phyloP scores from a whole-genome alignment of 2,113 vertebrate species.

The Varanus salvator region DNA sequence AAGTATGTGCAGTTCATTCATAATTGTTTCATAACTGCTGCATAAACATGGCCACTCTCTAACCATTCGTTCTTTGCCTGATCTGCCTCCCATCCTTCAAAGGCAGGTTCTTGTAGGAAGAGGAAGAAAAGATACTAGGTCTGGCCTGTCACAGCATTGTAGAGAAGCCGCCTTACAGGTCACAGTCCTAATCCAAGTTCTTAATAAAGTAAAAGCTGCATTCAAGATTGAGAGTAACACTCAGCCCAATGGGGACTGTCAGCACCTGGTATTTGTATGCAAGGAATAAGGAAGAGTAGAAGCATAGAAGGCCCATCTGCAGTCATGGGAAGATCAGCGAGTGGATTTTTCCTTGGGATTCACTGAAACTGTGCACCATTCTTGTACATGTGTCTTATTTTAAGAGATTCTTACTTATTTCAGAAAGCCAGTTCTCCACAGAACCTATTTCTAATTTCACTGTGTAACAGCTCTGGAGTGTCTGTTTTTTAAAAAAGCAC shows the following conservation, averaged over 20 bases:
- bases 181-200: not conserved
- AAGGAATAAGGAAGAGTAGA: not conserved
- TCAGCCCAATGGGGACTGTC: not conserved
- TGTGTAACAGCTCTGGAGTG: not conserved
- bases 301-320: too few species aligned
- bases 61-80: too few species aligned
- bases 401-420: not conserved
- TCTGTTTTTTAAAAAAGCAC: not conserved
- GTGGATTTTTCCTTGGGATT: not conserved
- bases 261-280: not conserved
- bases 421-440: not conserved
- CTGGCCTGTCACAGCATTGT: not conserved
- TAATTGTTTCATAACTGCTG: too few species aligned
- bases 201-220: not conserved
- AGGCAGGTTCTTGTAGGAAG: not conserved
- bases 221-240: not conserved
- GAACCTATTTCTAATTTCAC: not conserved
- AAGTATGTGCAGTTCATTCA: too few species aligned
- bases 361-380: not conserved
- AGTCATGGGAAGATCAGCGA: not conserved
- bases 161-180: too few species aligned
- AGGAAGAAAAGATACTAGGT: not conserved
- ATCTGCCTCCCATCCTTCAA: not conserved
- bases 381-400: not conserved
- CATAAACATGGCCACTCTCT: too few species aligned